These are phyloP conservation scores for Spongilla lacustris DNA, from an alignment of 37 sponge, comb jelly and placozoan genomes.

Conservation along the genomic window DNA sequence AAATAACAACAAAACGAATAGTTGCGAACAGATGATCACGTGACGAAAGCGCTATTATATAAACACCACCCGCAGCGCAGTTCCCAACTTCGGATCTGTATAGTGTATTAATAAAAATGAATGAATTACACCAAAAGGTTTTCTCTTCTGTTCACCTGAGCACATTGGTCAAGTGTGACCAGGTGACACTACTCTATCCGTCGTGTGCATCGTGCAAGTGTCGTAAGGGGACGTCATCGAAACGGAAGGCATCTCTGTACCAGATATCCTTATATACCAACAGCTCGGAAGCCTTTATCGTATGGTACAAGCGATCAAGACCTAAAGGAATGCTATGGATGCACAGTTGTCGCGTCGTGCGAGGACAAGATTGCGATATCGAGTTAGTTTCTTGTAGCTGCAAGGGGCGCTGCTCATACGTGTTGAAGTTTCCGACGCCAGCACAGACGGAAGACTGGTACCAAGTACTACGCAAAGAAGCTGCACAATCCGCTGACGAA, in stretches of 20 bases:
- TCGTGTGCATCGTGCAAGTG: constrained; percentile 61
- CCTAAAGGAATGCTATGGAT: constrained; percentile 78
- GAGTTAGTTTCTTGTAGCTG: constrained; percentile 71
- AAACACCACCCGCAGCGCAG: too few relatives aligned
- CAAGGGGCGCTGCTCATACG: constrained; percentile 65
- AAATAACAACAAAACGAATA: too few relatives aligned
- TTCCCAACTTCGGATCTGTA: too few relatives aligned
- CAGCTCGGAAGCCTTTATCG: constrained; percentile 67
- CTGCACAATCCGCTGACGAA: constrained; percentile 31
- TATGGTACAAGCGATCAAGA: constrained; percentile 73
- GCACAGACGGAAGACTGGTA: constrained; percentile 59
- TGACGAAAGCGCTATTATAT: neutral
- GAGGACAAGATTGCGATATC: constrained; percentile 32
- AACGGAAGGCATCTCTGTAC: constrained; percentile 52
- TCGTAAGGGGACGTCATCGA: neutral
- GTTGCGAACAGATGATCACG: neutral
- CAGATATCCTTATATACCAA: constrained; percentile 68
- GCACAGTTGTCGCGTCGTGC: constrained; percentile 46
- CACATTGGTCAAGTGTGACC: constrained; percentile 41
- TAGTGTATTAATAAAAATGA: neutral
- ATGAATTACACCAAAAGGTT: constrained; percentile 66
- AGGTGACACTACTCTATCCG: constrained; percentile 49
- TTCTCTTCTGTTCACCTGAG: constrained; percentile 79
- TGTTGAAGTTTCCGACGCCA: constrained; percentile 34
- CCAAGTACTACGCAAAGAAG: constrained; percentile 49